Conservation (phyloP, 53 echinoderm and acorn worm genomes). For the Temnopleurus reevesii region DNA sequence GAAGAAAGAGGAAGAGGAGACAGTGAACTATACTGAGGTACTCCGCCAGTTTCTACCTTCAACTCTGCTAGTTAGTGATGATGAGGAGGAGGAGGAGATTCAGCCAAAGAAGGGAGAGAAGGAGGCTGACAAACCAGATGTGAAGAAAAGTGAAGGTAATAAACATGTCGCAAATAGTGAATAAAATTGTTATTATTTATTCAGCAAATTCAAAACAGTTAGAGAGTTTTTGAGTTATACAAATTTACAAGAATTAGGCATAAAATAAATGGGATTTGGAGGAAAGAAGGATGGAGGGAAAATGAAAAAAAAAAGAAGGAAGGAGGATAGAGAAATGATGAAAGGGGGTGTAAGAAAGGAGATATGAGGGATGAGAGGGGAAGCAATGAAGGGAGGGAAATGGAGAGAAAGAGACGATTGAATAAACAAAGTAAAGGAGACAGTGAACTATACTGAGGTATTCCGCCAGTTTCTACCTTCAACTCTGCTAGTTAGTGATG, state of each 20-base stretch:
- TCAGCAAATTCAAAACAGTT: too few relatives aligned
- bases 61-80: conserved; percentile 68
- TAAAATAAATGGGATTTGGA: neutral
- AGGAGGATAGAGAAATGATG: neutral
- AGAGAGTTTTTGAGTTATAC: too few relatives aligned
- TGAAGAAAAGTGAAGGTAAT: too few relatives aligned
- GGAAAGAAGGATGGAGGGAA: neutral
- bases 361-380: too few relatives aligned
- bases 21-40: conserved; percentile 81
- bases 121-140: neutral
- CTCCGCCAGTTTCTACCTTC: conserved; percentile 85
- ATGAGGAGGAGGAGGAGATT: conserved; percentile 3
- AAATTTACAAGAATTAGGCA: too few relatives aligned
- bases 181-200: too few relatives aligned
- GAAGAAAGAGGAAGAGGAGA: conserved; percentile 88
- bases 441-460: conserved; percentile 81
- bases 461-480: conserved; percentile 85
- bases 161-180: too few relatives aligned
- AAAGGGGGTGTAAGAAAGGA: neutral
- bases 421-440: conserved; percentile 83
- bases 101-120: neutral
- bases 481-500: conserved; percentile 68
- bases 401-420: too few relatives aligned
- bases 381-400: too few relatives aligned
- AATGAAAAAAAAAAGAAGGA: neutral